These are phyloP conservation scores for Chrysodeixis includens DNA, from an alignment of 2,888 invertebrate genomes.

Conservation along the genomic window DNA sequence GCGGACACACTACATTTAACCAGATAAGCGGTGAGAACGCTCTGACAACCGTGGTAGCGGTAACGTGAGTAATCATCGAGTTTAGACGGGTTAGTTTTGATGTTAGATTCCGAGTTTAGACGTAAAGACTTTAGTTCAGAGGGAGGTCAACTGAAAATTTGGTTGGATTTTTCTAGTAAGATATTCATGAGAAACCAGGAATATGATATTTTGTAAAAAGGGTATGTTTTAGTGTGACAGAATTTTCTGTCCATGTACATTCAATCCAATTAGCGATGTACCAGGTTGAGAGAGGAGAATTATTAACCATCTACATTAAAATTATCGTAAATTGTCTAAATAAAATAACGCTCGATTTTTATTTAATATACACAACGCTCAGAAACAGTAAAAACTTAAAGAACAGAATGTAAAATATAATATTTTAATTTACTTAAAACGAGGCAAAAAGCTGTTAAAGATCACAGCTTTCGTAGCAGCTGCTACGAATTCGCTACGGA, in stretches of 20 bases:
- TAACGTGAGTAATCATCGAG: constrained; percentile 26
- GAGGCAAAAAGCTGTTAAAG: constrained; percentile 21
- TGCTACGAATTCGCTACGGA: constrained; percentile 52
- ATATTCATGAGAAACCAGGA: too few species aligned
- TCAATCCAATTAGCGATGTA: too few species aligned
- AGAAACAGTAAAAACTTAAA: not conserved
- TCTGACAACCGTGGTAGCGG: constrained; percentile 56
- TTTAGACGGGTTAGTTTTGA: constrained; percentile 8
- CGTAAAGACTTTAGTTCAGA: not conserved
- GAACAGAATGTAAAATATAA: not conserved
- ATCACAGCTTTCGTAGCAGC: constrained; percentile 37
- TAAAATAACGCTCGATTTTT: too few species aligned
- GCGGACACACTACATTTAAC: constrained; percentile 62
- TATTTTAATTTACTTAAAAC: constrained; percentile 6
- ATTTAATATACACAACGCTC: too few species aligned
- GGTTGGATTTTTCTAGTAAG: too few species aligned
- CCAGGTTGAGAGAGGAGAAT: too few species aligned
- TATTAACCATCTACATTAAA: too few species aligned
- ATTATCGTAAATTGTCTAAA: too few species aligned
- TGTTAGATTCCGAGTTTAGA: not conserved
- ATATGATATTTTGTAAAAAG: too few species aligned
- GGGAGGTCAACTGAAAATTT: not conserved
- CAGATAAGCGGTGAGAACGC: constrained; percentile 62
- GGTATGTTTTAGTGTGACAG: too few species aligned
- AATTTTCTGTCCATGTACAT: too few species aligned